A percentile compares a stretch with the other conserved stretches of the same genome.
phyloP scores from a whole-genome alignment of 2,113 vertebrate species.

The Phycodurus eques region DNA sequence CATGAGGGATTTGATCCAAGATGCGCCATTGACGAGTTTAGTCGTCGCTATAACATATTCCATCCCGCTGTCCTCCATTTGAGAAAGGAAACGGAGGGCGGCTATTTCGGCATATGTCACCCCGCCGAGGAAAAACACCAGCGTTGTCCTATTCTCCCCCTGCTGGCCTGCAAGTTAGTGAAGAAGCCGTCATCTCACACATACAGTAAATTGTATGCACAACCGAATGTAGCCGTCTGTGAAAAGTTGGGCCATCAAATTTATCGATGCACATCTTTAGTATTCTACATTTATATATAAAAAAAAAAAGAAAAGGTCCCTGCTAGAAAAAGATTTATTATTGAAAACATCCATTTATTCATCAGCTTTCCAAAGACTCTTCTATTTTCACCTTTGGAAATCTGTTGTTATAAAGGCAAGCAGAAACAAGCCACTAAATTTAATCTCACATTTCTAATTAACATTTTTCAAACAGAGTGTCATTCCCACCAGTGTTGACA shows the following conservation, averaged over 20 bases:
- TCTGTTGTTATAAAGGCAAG: conserved; percentile 39
- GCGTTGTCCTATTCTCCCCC: conserved; percentile 90
- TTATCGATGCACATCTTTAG: not conserved
- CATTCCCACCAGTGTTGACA: conserved; percentile 35
- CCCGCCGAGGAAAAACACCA: conserved; percentile 95
- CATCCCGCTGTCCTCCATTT: conserved; percentile 94
- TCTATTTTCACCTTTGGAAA: conserved; percentile 63
- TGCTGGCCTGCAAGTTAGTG: conserved; percentile 81
- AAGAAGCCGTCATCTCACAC: not conserved
- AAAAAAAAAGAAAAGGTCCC: not conserved
- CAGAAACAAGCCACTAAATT: conserved; percentile 46
- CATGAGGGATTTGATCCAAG: conserved; percentile 93
- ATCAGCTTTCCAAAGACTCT: conserved; percentile 23
- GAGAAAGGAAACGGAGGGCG: conserved; percentile 91
- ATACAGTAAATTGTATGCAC: not conserved
- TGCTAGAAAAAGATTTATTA: not conserved
- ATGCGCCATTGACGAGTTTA: conserved; percentile 91
- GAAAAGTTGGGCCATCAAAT: not conserved
- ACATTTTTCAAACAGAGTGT: conserved; percentile 47
- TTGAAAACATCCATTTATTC: conserved; percentile 32
- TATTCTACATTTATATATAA: not conserved
- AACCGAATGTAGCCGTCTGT: not conserved
- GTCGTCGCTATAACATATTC: conserved; percentile 96
- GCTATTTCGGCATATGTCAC: conserved; percentile 94
- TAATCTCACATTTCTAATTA: conserved; percentile 55